phyloP scores from a whole-genome alignment of 2,113 vertebrate genomes.

The Aphelocoma coerulescens region DNA sequence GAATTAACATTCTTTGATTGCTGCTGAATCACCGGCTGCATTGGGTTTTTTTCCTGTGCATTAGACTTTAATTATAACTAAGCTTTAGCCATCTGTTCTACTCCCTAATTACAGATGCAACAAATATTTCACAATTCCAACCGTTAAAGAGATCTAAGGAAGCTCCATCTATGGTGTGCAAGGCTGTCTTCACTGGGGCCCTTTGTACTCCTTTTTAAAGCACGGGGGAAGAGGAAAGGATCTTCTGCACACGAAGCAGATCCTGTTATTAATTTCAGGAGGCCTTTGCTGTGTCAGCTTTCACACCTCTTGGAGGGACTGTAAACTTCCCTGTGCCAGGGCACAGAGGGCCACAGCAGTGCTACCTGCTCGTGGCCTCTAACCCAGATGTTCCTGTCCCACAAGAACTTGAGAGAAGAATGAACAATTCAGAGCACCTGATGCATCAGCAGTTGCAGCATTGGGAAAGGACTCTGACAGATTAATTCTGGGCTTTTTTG shows the following conservation, averaged over 20 bases:
- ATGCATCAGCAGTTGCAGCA: neutral
- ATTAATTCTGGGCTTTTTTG: neutral
- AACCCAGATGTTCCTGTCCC: neutral
- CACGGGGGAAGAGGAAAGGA: neutral
- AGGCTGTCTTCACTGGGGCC: neutral
- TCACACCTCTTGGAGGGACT: neutral
- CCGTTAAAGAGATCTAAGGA: slow-evolving; percentile 62
- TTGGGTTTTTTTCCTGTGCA: slow-evolving; percentile 71
- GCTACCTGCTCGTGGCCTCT: neutral
- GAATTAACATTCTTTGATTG: slow-evolving; percentile 68
- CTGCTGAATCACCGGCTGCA: slow-evolving; percentile 56
- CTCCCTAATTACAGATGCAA: slow-evolving; percentile 76
- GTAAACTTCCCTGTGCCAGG: neutral
- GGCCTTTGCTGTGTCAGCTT: neutral
- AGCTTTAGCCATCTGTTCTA: slow-evolving; percentile 68
- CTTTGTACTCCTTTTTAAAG: neutral
- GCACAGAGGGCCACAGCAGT: neutral
- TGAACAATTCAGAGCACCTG: neutral
- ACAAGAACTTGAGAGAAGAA: neutral
- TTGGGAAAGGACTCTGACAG: neutral
- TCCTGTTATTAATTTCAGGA: neutral
- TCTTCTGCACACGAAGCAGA: neutral
- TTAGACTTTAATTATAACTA: slow-evolving; percentile 78
- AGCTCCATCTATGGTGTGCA: slow-evolving; percentile 12
- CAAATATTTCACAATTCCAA: slow-evolving; percentile 72